A percentile compares a stretch with the other conserved stretches of the same genome.
These are phyloP conservation scores for Proctacanthus coquilletti DNA, from an alignment of 1,140 invertebrate genomes.

Conservation along the genomic window DNA sequence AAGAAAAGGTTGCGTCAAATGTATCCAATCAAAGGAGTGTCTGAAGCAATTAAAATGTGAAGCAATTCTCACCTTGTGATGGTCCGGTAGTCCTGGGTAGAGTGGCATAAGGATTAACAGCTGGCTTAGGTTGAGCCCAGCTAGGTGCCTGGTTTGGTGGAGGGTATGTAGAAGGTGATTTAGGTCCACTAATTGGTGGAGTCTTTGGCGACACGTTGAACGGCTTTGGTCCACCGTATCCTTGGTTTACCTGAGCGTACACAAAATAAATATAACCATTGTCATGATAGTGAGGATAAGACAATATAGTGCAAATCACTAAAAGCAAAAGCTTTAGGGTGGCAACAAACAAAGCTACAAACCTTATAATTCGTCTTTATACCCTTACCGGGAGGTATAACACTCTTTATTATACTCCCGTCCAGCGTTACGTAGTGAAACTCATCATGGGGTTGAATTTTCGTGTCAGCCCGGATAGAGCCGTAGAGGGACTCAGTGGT, in stretches of 20 bases:
- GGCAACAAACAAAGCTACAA: too few species aligned
- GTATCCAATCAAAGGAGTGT: too few species aligned
- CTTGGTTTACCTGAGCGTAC: conserved; percentile 28
- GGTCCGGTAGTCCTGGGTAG: conserved; percentile 23
- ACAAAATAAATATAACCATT: neutral
- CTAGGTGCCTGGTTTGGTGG: conserved; percentile 9
- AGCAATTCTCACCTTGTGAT: conserved; percentile 28
- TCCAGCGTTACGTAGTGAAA: conserved; percentile 24
- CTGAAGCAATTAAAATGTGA: too few species aligned
- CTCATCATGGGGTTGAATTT: conserved; percentile 1
- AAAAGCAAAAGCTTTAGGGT: too few species aligned
- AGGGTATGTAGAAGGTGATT: conserved; percentile 26
- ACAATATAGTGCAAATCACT: neutral
- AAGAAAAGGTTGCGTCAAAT: too few species aligned
- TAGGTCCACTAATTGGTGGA: conserved; percentile 19
- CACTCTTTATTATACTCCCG: conserved; percentile 28
- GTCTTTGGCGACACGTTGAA: conserved; percentile 4
- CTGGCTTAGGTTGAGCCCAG: conserved; percentile 9
- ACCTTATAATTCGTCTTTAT: conserved; percentile 21
- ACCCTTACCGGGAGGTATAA: conserved; percentile 28
- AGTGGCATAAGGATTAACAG: conserved; percentile 23
- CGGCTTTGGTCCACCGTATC: conserved; percentile 23
- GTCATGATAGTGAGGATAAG: neutral
- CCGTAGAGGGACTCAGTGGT: conserved; percentile 3
- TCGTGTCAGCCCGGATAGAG: neutral